Evolutionary conservation across 92 coral and sea anemone species (phyloP), one percentile per base, ranked within the genome.

Genomic region (Epizoanthus rinbou): DNA sequence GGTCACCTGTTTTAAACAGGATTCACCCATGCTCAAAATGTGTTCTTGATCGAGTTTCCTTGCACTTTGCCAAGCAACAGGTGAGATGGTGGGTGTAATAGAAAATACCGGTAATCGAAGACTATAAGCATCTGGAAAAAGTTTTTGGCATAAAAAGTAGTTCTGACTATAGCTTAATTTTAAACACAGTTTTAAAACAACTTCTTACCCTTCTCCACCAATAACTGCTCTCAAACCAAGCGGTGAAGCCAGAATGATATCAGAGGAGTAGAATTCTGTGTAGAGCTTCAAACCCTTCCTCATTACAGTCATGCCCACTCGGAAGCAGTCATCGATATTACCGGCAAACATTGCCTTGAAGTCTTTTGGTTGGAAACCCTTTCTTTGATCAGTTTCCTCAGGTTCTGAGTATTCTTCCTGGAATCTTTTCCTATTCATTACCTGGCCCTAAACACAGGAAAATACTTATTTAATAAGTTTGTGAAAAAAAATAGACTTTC

Each of bases 341-440:
- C 99, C 99, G 16, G 94, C 80, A 76, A 96, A 96, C 99, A 96
- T 93, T 59, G 87, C 88, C 72, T 93, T 92, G 58, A 96, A 96
- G 74, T 96, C 98, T 0, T 86, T 94, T 18, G 94, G 89, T 39
- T 76, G 84, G 63, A 67, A 74, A 11, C 83, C 90, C 52, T 88
- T 81, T 52, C 88, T 84, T 53, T 80, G 63, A 5, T 75, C 87
- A 0, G 81, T 24, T 25, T 76, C 85, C 0, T 85, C 93, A 31
- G 79, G 62, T 23, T 93, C 98, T 3, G 89, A 75, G 59, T 75
- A 96, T 74, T 96, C 95, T 31, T 96, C 92, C n/a, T 84, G 85
- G 82, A 96, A 93, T 39, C 99, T 76, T 75, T 96, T 96, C 69
- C 87, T 96, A 81, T 91, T 93, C 99, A 93, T 96, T 16, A 96